Evolutionary conservation across 2,113 vertebrate species (phyloP).

Genomic region (Gavia stellata): DNA sequence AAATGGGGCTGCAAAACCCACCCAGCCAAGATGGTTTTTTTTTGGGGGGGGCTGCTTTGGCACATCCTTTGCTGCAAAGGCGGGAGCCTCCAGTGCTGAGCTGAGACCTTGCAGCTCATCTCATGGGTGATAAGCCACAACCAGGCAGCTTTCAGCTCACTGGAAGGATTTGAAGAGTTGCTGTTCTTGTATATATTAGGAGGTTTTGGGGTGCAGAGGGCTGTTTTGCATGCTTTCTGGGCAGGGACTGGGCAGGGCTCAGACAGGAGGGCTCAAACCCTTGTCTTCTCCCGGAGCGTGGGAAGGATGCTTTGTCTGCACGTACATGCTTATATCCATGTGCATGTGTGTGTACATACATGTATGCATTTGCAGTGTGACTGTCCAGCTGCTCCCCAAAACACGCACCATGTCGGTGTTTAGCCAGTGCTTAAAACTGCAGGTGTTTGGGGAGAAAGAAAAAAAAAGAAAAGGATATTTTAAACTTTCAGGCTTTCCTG

Average conservation of each 20-base stretch:
- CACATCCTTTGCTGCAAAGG: neutral
- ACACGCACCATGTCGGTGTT: accelerated
- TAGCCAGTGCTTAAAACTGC: neutral
- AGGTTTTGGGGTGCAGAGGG: neutral
- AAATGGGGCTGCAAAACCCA: neutral
- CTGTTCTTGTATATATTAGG: neutral
- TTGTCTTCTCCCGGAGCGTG: neutral
- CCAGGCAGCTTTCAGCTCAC: neutral
- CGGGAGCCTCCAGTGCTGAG: accelerated
- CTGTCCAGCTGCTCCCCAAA: neutral
- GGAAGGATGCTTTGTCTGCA: neutral
- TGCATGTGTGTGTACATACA: accelerated
- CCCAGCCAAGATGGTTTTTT: too few relatives aligned
- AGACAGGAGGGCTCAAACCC: neutral
- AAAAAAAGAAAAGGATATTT: neutral
- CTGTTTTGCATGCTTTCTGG: neutral
- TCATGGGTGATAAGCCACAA: neutral
- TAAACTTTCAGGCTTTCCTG: neutral
- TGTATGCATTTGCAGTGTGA: neutral
- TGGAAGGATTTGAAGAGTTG: too few relatives aligned
- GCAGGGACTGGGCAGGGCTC: neutral
- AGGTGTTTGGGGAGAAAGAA: neutral
- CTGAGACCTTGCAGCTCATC: neutral
- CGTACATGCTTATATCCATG: neutral
- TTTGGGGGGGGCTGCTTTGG: neutral